Conservation (phyloP, 2,113 vertebrate genomes). For the Danionella cerebrum region DNA sequence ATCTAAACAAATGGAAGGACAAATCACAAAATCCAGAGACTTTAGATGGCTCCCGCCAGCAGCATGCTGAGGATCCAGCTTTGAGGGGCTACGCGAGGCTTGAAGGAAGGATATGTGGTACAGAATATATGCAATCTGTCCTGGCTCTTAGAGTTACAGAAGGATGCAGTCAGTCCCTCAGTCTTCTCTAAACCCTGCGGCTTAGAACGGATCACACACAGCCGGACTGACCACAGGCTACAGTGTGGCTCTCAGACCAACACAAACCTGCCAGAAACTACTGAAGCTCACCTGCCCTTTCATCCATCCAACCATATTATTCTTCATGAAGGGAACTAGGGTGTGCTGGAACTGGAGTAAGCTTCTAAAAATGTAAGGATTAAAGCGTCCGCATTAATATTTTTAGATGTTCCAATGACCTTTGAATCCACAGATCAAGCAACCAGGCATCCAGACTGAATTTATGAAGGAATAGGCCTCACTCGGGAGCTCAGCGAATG, state of each 20-base stretch:
- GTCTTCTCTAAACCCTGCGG: conserved; percentile 2
- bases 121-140: conserved; percentile 57
- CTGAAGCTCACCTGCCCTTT: conserved; percentile 47
- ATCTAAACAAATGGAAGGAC: conserved; percentile 17
- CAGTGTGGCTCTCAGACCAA: conserved; percentile 31
- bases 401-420: too few relatives aligned
- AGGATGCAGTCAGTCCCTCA: conserved; percentile 52
- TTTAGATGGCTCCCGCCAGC: not conserved
- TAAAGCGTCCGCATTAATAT: too few relatives aligned
- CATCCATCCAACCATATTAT: too few relatives aligned
- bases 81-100: not conserved
- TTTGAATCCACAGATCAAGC: too few relatives aligned
- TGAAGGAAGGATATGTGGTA: conserved; percentile 30
- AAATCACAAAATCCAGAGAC: conserved; percentile 22
- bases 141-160: conserved; percentile 54
- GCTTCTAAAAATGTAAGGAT: too few relatives aligned
- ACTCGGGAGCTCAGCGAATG: too few relatives aligned
- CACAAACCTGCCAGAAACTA: conserved; percentile 48
- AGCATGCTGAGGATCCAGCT: not conserved
- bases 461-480: too few relatives aligned
- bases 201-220: conserved; percentile 39
- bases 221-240: conserved; percentile 51
- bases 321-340: too few relatives aligned
- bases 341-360: too few relatives aligned
- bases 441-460: too few relatives aligned